Conservation (phyloP, 2,113 vertebrate genomes). For the Perccottus glenii region DNA sequence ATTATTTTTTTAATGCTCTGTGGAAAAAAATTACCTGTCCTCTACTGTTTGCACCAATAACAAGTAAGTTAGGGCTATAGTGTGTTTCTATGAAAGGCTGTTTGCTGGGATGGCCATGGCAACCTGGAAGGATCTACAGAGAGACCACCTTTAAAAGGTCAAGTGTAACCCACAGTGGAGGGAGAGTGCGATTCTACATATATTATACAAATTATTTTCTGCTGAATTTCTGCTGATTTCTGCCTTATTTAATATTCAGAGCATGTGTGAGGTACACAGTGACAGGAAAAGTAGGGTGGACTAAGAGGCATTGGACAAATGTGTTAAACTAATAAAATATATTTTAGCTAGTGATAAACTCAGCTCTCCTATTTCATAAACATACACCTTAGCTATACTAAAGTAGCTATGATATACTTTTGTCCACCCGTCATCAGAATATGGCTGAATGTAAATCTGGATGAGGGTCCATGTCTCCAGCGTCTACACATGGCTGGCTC, state of each 20-base stretch:
- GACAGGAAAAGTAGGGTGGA: conserved; percentile 3
- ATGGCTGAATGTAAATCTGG: conserved; percentile 17
- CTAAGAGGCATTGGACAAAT: neutral
- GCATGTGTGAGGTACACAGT: neutral
- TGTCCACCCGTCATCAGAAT: neutral
- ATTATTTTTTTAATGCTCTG: too few species aligned
- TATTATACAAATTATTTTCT: conserved; percentile 41
- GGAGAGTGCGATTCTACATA: conserved; percentile 23
- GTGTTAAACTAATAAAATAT: conserved; percentile 1
- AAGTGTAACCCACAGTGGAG: conserved; percentile 14
- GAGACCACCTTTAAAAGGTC: conserved; percentile 45
- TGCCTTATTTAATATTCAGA: conserved; percentile 13
- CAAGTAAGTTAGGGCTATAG: too few species aligned
- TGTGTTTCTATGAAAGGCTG: too few species aligned
- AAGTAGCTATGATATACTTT: neutral
- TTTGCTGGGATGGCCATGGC: too few species aligned
- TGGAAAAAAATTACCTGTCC: too few species aligned
- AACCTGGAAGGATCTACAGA: conserved; percentile 1
- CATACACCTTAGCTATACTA: neutral
- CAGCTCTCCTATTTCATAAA: neutral
- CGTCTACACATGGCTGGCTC: conserved; percentile 54
- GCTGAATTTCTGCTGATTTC: conserved; percentile 35
- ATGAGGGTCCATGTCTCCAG: conserved; percentile 28
- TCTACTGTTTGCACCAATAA: too few species aligned
- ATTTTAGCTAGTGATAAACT: conserved; percentile 15